Evolutionary conservation across 2,888 invertebrate species (phyloP), one percentile per base, ranked within the genome.

Genomic region (Nipponacmea schrenckii): DNA sequence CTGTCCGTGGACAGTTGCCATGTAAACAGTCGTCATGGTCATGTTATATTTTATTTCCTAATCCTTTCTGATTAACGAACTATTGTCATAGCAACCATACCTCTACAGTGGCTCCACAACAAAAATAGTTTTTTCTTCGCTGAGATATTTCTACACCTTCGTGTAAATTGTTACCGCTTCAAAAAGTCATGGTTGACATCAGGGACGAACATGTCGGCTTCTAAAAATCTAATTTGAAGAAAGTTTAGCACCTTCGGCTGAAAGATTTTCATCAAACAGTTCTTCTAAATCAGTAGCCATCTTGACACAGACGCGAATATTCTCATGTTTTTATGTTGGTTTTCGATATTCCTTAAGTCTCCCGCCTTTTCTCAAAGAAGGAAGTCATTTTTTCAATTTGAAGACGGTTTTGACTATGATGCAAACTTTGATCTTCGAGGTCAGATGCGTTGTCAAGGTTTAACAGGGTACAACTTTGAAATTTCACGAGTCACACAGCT

Each of bases 1-100:
- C 56, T 24, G 56, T 20, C 24, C 20, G 56, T 56, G 56, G 56
- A 56, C 56, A 56, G 20, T 24, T 24, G 20, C 24, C 20, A 20
- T 56, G 20, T 14, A 56, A 56, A 24, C 56, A 56, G 56, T 24
- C 20, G 56, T 12, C 56, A 56, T 56, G 56, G 20, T 24, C 56
- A 56, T 14, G 24, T 24, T 20, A 56, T 56, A 56, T 56, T 56
- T 56, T 56, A 56, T 56, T 56, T 24, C 24, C 24, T 24, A 56
- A 56, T 56, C 56, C 56, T 14, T 24, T 56, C 56, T 56, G 56
- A 56, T 56, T 56, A 56, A 56, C 56, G 24, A 56, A 24, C 20
- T 24, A 56, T 56, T 24, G 56, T 56, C 56, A 14, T 24, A 24
- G 56, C 56, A 56, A 56, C 56, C 56, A 14, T 17, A 24, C 24